Evolutionary conservation across 2,797 vertebrate genomes (phyloP), one percentile per base, ranked within the genome.

Genomic region (Hyperoplus immaculatus): DNA sequence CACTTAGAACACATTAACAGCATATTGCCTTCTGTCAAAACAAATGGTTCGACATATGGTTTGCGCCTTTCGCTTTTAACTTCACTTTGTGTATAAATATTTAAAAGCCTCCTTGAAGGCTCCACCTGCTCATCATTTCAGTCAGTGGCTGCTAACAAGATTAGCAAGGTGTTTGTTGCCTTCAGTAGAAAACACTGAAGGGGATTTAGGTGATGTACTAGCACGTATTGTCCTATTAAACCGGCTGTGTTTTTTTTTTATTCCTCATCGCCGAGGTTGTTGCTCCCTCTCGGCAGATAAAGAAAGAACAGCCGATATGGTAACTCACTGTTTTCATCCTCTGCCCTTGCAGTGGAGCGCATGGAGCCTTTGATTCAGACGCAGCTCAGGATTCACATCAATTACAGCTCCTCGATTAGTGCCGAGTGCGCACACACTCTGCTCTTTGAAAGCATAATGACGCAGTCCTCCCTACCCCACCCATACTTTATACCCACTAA

Each of bases 381-480:
- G 14, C 5, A 57, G 77, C 71, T 72, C 56, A 4, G 77, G 72
- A 85, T 83, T 81, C 71, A 87, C 86, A 87, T 92, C 84, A 86
- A 87, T 90, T 89, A 90, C 62, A 69, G 47, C 80, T 57, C 77
- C 85, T 82, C 89, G 83, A 90, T 92, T 87, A 86, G 79, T 75
- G 87, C 62, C 2, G 69, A 76, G 72, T 60, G 69, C 61, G 63
- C 36, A 55, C 69, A 50, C 29, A 0, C 61, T 54, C 58, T 42
- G 61, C 80, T 83, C 84, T 84, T 84, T 90, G 78, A 89, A 83
- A 81, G 69, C 79, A 67, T 88, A 88, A 88, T 67, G 78, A 72
- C 53, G 63, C 62, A 16, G 61, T 36, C 78, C 72, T 64, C 70
- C 74, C 50, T 55, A 77, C 69, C 61, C 72, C 81, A 13, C 82